Percentiles rank a stretch among this genome's conserved stretches.
Evolutionary conservation across 2,888 invertebrate genomes (phyloP).

Genomic region (Pachycephus smyrnensis): DNA sequence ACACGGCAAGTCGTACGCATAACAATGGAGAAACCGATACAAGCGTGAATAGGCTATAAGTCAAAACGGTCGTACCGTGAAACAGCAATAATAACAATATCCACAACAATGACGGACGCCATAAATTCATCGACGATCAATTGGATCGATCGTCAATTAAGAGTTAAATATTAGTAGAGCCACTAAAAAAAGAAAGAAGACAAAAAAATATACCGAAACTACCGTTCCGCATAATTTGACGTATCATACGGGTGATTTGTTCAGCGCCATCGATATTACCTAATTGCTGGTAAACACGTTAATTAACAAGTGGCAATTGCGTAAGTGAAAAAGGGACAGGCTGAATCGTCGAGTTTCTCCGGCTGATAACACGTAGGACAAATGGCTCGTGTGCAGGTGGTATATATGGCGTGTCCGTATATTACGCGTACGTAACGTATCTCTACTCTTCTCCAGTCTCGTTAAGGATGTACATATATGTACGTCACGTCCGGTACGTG

Average conservation of each 20-base stretch:
- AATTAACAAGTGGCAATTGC: not conserved
- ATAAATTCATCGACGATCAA: too few relatives aligned
- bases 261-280: not conserved
- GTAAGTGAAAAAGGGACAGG: not conserved
- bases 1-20: too few relatives aligned
- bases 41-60: too few relatives aligned
- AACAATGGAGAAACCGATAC: too few relatives aligned
- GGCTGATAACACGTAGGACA: not conserved
- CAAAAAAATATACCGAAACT: too few relatives aligned
- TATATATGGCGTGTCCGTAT: not conserved
- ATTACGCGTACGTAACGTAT: not conserved
- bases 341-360: not conserved
- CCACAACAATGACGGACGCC: too few relatives aligned
- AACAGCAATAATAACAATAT: too few relatives aligned
- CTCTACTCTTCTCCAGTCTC: not conserved
- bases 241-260: not conserved
- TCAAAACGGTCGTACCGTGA: too few relatives aligned
- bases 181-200: too few relatives aligned
- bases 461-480: not conserved
- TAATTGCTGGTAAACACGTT: not conserved
- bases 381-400: not conserved
- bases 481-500: not conserved
- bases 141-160: too few relatives aligned
- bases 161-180: too few relatives aligned
- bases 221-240: not conserved